Percentiles rank a stretch among this genome's conserved stretches.
Evolutionary conservation across 2,888 invertebrate genomes (phyloP).

Genomic region (Drosophila neutralis): DNA sequence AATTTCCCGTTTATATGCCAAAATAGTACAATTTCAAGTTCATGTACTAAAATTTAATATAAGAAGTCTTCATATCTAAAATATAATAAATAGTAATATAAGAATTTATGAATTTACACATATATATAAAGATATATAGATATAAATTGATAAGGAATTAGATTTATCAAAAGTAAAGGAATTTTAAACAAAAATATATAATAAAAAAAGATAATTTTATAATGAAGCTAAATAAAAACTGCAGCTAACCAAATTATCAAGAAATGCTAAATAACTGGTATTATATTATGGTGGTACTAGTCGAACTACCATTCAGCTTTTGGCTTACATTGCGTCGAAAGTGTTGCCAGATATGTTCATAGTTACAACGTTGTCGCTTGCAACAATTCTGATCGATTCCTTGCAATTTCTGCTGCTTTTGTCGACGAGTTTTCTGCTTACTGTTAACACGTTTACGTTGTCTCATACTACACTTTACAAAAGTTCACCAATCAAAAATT

Average conservation of each 20-base stretch:
- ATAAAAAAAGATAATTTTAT: rapidly evolving
- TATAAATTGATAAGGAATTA: too few species aligned
- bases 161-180: too few species aligned
- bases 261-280: not conserved
- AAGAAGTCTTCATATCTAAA: too few species aligned
- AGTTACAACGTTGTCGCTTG: conserved; percentile 62
- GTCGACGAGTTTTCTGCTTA: conserved; percentile 51
- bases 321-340: conserved; percentile 69
- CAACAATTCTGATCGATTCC: conserved; percentile 61
- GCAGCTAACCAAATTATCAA: not conserved
- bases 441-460: conserved; percentile 52
- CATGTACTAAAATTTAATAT: too few species aligned
- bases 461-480: conserved; percentile 65
- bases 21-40: too few species aligned
- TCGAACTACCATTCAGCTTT: not conserved
- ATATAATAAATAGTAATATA: too few species aligned
- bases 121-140: too few species aligned
- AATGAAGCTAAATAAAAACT: not conserved
- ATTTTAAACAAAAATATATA: not conserved
- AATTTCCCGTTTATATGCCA: not conserved
- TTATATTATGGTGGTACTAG: not conserved
- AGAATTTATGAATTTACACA: too few species aligned
- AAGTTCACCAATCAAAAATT: conserved; percentile 4
- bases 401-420: conserved; percentile 37
- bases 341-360: conserved; percentile 69